Conservation (phyloP, 2,888 invertebrate species). For the Shargacucullia verbasci region DNA sequence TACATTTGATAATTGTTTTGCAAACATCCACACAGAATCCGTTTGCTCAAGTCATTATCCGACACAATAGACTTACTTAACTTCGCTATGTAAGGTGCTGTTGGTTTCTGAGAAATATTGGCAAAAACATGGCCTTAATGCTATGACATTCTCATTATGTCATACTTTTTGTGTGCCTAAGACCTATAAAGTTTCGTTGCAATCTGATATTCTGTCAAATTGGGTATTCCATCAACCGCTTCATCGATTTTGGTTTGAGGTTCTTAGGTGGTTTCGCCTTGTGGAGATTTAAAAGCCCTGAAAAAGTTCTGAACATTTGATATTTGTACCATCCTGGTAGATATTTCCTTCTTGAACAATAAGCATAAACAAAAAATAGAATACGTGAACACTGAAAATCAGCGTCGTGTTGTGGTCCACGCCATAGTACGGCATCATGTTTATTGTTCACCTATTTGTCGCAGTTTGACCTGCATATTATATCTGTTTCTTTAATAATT, state of each 20-base stretch:
- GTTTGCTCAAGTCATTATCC: conserved; percentile 53
- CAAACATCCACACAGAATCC: conserved; percentile 50
- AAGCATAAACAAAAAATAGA: too few relatives aligned
- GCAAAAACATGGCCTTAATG: conserved; percentile 20
- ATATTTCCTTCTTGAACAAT: neutral
- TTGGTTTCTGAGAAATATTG: conserved; percentile 16
- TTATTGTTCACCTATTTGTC: too few relatives aligned
- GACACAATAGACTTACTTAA: conserved; percentile 46
- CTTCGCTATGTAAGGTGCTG: conserved; percentile 14
- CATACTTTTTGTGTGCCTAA: conserved; percentile 6
- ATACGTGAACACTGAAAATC: too few relatives aligned
- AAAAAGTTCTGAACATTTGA: neutral
- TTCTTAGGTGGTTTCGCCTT: neutral
- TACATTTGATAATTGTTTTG: conserved; percentile 57
- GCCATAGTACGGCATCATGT: too few relatives aligned
- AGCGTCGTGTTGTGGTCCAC: too few relatives aligned
- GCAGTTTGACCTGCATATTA: too few relatives aligned
- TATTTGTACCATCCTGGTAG: neutral
- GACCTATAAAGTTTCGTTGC: neutral
- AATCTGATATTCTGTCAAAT: neutral
- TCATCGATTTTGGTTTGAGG: neutral
- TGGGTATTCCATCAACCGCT: neutral
- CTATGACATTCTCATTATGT: conserved; percentile 7
- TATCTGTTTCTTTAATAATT: too few relatives aligned
- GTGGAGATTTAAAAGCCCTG: neutral